These are phyloP conservation scores for Aethes cnicana DNA, from an alignment of 2,888 invertebrate species.

Conservation along the genomic window DNA sequence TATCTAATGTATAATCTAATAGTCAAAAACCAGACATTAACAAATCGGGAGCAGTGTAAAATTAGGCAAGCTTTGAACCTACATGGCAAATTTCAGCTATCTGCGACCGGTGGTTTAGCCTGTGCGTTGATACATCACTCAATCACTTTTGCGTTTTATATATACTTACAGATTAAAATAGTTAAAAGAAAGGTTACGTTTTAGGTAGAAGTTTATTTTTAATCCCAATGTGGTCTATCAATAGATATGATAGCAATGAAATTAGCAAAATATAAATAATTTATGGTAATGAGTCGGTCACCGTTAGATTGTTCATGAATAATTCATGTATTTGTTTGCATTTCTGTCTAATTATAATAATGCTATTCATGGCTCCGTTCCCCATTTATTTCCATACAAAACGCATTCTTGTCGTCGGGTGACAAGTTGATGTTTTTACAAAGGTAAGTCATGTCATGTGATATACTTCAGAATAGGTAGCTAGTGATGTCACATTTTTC, in stretches of 20 bases:
- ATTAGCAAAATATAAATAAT: slow-evolving; percentile 7
- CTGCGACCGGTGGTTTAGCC: too few relatives aligned
- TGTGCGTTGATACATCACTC: too few relatives aligned
- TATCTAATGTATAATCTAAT: too few relatives aligned
- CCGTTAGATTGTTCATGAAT: slow-evolving; percentile 8
- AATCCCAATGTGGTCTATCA: not conserved
- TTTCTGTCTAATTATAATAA: slow-evolving; percentile 9
- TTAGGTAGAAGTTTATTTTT: too few relatives aligned
- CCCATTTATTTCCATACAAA: slow-evolving; percentile 13
- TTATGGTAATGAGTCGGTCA: slow-evolving; percentile 8
- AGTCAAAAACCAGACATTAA: too few relatives aligned
- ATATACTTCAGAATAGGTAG: not conserved
- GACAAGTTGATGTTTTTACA: not conserved
- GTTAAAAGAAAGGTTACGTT: too few relatives aligned
- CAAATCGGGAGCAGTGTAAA: too few relatives aligned
- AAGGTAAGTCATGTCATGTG: not conserved
- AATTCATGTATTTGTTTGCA: slow-evolving; percentile 16
- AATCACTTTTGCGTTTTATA: too few relatives aligned
- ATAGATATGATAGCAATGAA: not conserved
- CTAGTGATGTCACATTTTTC: too few relatives aligned
- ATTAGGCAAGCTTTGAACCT: too few relatives aligned
- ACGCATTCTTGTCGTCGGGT: slow-evolving; percentile 7
- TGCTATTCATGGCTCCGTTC: slow-evolving; percentile 4
- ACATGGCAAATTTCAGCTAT: too few relatives aligned
- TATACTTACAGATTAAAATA: too few relatives aligned